Percentiles rank a stretch among this genome's conserved stretches.
Conservation (phyloP, 1,140 invertebrate genomes). For the Macrosteles quadrilineatus region DNA sequence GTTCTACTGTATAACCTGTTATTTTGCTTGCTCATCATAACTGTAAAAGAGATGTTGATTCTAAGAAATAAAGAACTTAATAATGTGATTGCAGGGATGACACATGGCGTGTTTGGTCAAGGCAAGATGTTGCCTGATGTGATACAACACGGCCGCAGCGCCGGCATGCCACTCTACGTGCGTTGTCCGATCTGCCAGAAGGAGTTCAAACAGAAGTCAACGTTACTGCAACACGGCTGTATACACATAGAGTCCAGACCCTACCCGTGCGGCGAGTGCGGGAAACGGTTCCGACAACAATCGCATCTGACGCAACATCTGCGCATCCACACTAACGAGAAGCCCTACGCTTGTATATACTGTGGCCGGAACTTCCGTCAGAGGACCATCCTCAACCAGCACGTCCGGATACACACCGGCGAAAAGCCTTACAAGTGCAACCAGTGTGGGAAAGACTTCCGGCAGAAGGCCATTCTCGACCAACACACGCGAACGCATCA, state of each 20-base stretch:
- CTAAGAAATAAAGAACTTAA: too few relatives aligned
- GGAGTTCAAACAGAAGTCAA: slow-evolving; percentile 87
- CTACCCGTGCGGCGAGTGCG: slow-evolving; percentile 84
- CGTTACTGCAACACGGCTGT: slow-evolving; percentile 80
- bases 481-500: slow-evolving; percentile 89
- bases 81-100: slow-evolving; percentile 42
- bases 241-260: slow-evolving; percentile 88
- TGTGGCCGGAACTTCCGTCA: slow-evolving; percentile 86
- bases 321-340: slow-evolving; percentile 84
- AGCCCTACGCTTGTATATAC: slow-evolving; percentile 84
- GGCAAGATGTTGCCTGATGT: slow-evolving; percentile 71
- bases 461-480: slow-evolving; percentile 86
- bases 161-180: slow-evolving; percentile 81
- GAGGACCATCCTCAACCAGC: slow-evolving; percentile 79
- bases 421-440: slow-evolving; percentile 42
- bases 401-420: slow-evolving; percentile 62
- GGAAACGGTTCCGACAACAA: slow-evolving; percentile 82
- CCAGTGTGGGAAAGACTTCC: slow-evolving; percentile 88
- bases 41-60: too few relatives aligned
- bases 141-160: slow-evolving; percentile 74
- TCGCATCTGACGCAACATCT: slow-evolving; percentile 83
- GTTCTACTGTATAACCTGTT: too few relatives aligned
- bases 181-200: slow-evolving; percentile 84
- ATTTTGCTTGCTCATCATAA: too few relatives aligned
- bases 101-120: slow-evolving; percentile 48